phyloP scores from a whole-genome alignment of 1,140 invertebrate species.

The Drosophila guanche region DNA sequence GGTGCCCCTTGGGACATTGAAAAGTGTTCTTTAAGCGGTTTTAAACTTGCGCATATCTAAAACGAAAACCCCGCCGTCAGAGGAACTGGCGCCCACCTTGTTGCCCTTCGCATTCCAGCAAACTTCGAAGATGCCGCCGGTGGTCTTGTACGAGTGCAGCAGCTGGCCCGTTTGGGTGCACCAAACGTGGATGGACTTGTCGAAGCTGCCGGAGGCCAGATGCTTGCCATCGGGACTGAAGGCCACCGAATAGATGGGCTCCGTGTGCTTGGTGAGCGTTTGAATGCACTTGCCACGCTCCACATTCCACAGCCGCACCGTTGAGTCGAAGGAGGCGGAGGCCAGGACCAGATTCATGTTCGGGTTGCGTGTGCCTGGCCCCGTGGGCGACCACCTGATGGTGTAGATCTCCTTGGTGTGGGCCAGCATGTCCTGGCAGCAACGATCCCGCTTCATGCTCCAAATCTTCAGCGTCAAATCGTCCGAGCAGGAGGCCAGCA shows the following conservation, averaged over 20 bases:
- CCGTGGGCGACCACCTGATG: conserved; percentile 99
- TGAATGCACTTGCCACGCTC: conserved; percentile 97
- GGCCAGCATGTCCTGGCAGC: conserved; percentile 98
- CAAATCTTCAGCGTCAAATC: conserved; percentile 99
- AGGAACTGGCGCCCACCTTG: conserved; percentile 99
- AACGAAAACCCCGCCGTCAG: conserved; percentile 97
- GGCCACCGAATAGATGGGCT: conserved; percentile 97
- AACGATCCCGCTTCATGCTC: conserved; percentile 98
- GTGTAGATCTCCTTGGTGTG: conserved; percentile 99
- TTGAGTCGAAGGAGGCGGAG: conserved; percentile 98
- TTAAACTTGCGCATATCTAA: conserved; percentile 90
- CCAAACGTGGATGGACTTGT: conserved; percentile 99
- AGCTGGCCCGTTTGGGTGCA: conserved; percentile 97
- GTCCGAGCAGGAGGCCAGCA: conserved; percentile 98
- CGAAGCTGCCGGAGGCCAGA: conserved; percentile 98
- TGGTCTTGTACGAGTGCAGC: conserved; percentile 98
- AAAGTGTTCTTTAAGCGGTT: too few species aligned
- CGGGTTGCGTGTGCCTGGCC: conserved; percentile 97
- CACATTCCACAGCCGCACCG: conserved; percentile 98
- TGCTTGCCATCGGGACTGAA: conserved; percentile 98
- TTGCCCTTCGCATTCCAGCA: conserved; percentile 99
- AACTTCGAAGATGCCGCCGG: conserved; percentile 99
- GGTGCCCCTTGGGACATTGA: too few species aligned
- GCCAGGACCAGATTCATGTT: conserved; percentile 98
- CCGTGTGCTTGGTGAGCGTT: conserved; percentile 97